These are phyloP conservation scores for Oryctolagus cuniculus DNA, from an alignment of 2,113 vertebrate genomes.

Conservation along the genomic window DNA sequence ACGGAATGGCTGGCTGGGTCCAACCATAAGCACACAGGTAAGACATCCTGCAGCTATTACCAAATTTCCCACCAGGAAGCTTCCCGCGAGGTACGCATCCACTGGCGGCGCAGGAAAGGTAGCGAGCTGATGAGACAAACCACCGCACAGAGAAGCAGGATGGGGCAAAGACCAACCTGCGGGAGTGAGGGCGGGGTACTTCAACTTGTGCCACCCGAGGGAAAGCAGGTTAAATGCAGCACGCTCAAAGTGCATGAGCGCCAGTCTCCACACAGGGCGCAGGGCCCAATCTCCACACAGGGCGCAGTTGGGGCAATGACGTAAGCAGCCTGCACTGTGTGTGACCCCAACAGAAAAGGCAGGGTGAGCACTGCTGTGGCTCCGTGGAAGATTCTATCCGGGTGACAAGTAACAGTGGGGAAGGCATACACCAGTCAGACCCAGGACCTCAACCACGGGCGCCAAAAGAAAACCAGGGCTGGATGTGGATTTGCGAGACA, in stretches of 20 bases:
- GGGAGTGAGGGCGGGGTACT: not conserved
- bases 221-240: not conserved
- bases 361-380: not conserved
- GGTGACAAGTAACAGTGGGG: not conserved
- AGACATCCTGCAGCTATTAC: not conserved
- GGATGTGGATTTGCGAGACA: not conserved
- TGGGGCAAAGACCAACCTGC: not conserved
- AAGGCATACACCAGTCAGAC: not conserved
- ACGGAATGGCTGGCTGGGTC: not conserved
- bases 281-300: not conserved
- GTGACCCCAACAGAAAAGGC: not conserved
- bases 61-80: not conserved
- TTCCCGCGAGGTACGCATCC: not conserved
- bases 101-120: not conserved
- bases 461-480: not conserved
- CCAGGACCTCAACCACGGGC: not conserved
- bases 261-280: no score
- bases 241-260: rapidly evolving
- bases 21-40: not conserved
- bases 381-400: rapidly evolving
- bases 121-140: not conserved
- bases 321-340: not conserved
- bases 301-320: not conserved
- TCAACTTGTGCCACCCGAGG: not conserved
- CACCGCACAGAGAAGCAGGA: rapidly evolving